Evolutionary conservation across 2,113 vertebrate species (phyloP), one percentile per base, ranked within the genome.

Genomic region (Tamias sibiricus): DNA sequence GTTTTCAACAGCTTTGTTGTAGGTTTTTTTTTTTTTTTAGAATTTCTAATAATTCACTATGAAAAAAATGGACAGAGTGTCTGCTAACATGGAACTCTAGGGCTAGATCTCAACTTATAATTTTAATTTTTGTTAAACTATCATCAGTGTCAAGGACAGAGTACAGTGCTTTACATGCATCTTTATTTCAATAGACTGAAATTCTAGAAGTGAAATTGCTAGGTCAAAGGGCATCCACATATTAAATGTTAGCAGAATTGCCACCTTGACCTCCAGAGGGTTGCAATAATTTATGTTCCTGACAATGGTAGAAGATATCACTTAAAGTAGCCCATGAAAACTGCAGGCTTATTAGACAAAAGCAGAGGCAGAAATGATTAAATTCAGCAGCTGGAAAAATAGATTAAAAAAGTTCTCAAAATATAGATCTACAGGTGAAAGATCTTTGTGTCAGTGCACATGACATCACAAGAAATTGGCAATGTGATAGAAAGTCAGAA

Each of bases 211-310:
- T 97, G 16, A 62, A 90, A 72, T 85, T 87, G 66, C n/a, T 76
- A 9, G 6, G 68, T 75, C 91, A 96, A 28, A 95, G 77, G 81
- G 37, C 32, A 82, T 26, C 28, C 40, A 90, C 42, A 28, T 77
- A 49, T 40, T 92, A 84, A 77, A 80, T 90, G 68, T 95, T 94
- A 84, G 47, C 86, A 54, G 35, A 92, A 52, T 84, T 95, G 75
- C 40, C 44, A 68, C 3, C 69, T 85, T 94, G 64, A 90, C 86
- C 85, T 94, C 86, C 44, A 96, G 16, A 83, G 42, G 79, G 19
- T 47, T 66, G 1, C 37, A 90, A 42, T 81, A 49, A 49, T 69
- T 96, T 94, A 85, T 68, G 54, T 79, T 91, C 28, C 77, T 94
- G 86, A 62, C 69, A 95, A 8, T 35, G 37, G 37, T 79, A 47